These are phyloP conservation scores for Trachops cirrhosus DNA, from an alignment of 2,797 vertebrate species.

Conservation along the genomic window DNA sequence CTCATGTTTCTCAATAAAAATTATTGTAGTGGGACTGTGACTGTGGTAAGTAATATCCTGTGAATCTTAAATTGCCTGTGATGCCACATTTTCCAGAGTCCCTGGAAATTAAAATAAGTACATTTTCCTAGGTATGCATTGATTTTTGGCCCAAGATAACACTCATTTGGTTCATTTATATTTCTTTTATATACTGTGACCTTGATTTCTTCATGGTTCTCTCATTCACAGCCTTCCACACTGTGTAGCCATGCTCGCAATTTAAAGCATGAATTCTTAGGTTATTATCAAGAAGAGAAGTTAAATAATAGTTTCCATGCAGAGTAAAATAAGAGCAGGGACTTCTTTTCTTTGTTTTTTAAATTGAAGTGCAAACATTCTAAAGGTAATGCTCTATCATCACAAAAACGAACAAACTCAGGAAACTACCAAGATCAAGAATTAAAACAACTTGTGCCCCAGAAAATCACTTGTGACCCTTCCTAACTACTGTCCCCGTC, in stretches of 20 bases:
- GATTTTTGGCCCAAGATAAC: not conserved
- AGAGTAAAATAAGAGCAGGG: not conserved
- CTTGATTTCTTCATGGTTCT: constrained; percentile 4
- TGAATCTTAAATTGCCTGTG: not conserved
- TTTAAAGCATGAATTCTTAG: not conserved
- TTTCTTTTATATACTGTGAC: constrained; percentile 14
- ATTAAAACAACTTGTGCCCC: not conserved
- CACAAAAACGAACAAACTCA: not conserved
- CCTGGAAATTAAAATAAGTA: not conserved
- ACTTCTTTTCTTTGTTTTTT: not conserved
- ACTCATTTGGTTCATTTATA: constrained; percentile 11
- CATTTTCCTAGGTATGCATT: not conserved
- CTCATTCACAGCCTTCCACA: not conserved
- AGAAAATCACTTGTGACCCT: not conserved
- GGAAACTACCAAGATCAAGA: not conserved
- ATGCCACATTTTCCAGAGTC: constrained; percentile 32
- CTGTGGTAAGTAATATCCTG: constrained; percentile 45
- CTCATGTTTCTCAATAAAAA: constrained; percentile 33
- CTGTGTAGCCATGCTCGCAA: not conserved
- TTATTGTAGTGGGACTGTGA: constrained; percentile 30
- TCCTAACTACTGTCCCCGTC: not conserved
- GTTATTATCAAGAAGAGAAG: not conserved
- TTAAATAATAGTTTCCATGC: not conserved
- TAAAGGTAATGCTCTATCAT: not conserved
- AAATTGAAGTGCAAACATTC: not conserved